Conservation (phyloP, 2,888 invertebrate genomes). For the Lymantria dispar region DNA sequence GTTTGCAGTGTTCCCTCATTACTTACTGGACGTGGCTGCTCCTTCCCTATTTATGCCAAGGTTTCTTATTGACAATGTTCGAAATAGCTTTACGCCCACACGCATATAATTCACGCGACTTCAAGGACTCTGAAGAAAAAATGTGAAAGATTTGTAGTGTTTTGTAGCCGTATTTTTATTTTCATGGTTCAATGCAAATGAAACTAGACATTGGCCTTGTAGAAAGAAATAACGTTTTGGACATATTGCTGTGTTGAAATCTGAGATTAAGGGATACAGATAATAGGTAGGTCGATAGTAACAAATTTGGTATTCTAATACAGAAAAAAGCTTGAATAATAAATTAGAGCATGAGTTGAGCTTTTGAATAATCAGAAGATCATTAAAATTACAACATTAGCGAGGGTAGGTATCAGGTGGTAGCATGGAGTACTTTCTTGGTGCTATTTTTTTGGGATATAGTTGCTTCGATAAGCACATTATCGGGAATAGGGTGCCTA, state of each 20-base stretch:
- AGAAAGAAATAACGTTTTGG: neutral
- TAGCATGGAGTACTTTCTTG: neutral
- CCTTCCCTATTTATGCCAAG: slow-evolving; percentile 48
- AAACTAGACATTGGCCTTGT: neutral
- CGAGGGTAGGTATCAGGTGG: too few species aligned
- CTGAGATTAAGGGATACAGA: neutral
- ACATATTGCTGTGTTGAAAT: neutral
- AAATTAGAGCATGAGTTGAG: too few species aligned
- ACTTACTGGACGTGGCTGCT: slow-evolving; percentile 65
- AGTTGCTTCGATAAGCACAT: neutral
- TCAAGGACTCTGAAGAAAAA: neutral
- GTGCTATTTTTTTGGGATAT: neutral
- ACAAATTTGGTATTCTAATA: too few species aligned
- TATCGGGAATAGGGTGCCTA: too few species aligned
- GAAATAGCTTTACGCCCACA: slow-evolving; percentile 2
- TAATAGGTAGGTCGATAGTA: neutral
- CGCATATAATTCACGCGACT: neutral
- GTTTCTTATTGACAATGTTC: slow-evolving; percentile 30
- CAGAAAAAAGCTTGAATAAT: too few species aligned
- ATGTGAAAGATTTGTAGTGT: neutral
- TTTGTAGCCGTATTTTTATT: neutral
- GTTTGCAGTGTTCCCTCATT: slow-evolving; percentile 72
- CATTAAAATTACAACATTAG: too few species aligned
- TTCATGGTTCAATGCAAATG: too few species aligned
- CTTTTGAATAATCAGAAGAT: too few species aligned